These are phyloP conservation scores for Lepidochitona cinerea DNA, from an alignment of 2,888 invertebrate species.

Conservation along the genomic window DNA sequence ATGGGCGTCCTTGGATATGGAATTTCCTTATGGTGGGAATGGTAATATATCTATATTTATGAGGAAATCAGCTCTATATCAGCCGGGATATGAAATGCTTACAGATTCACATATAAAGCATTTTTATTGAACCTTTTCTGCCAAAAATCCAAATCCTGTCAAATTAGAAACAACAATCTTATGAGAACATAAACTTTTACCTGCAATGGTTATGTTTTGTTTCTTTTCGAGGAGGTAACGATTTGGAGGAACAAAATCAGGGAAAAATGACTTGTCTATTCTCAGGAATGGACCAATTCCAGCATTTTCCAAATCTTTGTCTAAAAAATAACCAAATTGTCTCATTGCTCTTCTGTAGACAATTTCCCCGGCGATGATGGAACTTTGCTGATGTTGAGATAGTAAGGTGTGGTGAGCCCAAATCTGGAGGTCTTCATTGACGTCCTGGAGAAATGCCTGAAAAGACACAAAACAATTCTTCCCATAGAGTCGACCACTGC, in stretches of 20 bases:
- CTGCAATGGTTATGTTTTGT: conserved; percentile 45
- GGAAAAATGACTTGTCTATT: conserved; percentile 17
- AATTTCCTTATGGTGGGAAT: too few relatives aligned
- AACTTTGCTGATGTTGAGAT: conserved; percentile 29
- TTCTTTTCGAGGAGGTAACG: conserved; percentile 37
- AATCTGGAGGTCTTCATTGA: conserved; percentile 40
- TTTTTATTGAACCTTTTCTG: too few relatives aligned
- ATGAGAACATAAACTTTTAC: too few relatives aligned
- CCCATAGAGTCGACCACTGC: too few relatives aligned
- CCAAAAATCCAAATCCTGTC: too few relatives aligned
- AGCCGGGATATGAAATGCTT: too few relatives aligned
- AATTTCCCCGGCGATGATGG: conserved; percentile 27
- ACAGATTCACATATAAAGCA: too few relatives aligned
- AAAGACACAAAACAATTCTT: too few relatives aligned
- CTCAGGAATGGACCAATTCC: conserved; percentile 45
- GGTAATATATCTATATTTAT: too few relatives aligned
- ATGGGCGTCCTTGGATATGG: too few relatives aligned
- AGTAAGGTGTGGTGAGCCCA: conserved; percentile 52
- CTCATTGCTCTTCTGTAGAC: conserved; percentile 43
- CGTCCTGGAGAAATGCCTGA: conserved; percentile 51
- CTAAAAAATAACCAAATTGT: conserved; percentile 54
- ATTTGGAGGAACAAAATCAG: conserved; percentile 40
- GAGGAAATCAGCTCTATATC: too few relatives aligned
- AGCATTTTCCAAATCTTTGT: conserved; percentile 33
- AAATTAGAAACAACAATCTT: too few relatives aligned